phyloP scores from a whole-genome alignment of 35 echinoderm and acorn worm genomes.

The Ophiothrix spiculata region DNA sequence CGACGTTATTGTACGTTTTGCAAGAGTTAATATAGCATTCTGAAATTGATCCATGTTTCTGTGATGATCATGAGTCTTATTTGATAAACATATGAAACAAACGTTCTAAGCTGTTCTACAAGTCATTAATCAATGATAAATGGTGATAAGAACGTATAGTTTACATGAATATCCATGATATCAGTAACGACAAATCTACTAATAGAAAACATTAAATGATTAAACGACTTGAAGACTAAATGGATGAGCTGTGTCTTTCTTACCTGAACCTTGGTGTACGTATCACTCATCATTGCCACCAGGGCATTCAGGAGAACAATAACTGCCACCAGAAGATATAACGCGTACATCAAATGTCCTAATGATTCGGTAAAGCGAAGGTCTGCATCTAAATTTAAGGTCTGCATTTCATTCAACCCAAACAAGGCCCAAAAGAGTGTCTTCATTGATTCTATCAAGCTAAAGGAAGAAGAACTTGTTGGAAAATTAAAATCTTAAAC shows the following conservation, averaged over 20 bases:
- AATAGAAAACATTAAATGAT: background rate
- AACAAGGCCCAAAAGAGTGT: slow-evolving; percentile 59
- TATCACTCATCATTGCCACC: slow-evolving; percentile 74
- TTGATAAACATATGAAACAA: background rate
- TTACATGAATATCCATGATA: background rate
- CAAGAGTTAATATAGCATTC: too few relatives aligned
- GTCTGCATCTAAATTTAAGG: background rate
- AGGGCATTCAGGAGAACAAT: slow-evolving; percentile 60
- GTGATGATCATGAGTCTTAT: too few relatives aligned
- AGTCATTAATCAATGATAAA: background rate
- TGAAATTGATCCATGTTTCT: too few relatives aligned
- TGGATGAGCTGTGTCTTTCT: background rate
- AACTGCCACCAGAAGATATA: slow-evolving; percentile 36
- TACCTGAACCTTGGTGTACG: slow-evolving; percentile 54
- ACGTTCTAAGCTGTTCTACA: background rate
- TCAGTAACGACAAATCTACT: background rate
- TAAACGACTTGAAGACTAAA: background rate
- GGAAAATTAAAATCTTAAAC: background rate
- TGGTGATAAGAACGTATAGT: background rate
- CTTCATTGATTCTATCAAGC: slow-evolving; percentile 21
- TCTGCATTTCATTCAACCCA: slow-evolving; percentile 13
- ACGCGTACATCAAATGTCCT: slow-evolving; percentile 35
- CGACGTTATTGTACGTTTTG: too few relatives aligned
- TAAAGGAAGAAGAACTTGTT: slow-evolving; percentile 15
- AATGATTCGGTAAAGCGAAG: slow-evolving; percentile 26